Base-by-base conservation (phyloP, 2,888 invertebrate species). In the Pycnomerus fuliginosus region DNA sequence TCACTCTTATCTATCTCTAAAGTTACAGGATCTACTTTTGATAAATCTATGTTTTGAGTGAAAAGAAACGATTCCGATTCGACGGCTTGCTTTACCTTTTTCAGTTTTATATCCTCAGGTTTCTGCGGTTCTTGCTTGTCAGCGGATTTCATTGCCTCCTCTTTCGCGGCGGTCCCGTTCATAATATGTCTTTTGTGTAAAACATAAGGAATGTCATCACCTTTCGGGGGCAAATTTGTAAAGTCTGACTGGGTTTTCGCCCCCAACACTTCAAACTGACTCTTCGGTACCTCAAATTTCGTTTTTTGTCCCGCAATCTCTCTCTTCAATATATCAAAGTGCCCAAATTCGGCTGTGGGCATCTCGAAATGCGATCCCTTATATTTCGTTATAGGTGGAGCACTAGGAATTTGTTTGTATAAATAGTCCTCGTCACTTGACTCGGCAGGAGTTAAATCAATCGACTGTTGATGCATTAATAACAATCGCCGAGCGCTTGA, bases 381-480 rank as follows among this genome's bases (percentile, higher is more conserved):
- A 49, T 83, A 80, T 51, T 83, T 82, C 27, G 83, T 82, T 42
- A 88, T 85, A 11, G 86, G 78, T 0, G 84, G 85, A 13, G 85
- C 85, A 64, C 85, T 85, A 1, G 74, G 74, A 56, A 87, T 85
- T 72, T 86, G 85, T 48, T 84, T 82, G 61, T 85, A 85, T 12
- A 85, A 80, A 60, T 85, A 85, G 68, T 89, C 89, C 66, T 89
- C 89, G 61, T 90, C 89, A 46, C 89, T 88, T 0, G 89, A 89
- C 69, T 89, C 90, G 0, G 88, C 88, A 2, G 89, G 89, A 1
- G 90, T 89, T 16, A 90, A 71, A 63, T 90, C 90, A 44, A 90
- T 89, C 0, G 89, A 89, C 64, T 90, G 89, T 61, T 90, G 90
- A 70, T 90, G 90, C 83, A 86, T 90, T 14, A 90, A 68, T 16